phyloP scores from a whole-genome alignment of 2,797 vertebrate species.

The Megaceryle alcyon region DNA sequence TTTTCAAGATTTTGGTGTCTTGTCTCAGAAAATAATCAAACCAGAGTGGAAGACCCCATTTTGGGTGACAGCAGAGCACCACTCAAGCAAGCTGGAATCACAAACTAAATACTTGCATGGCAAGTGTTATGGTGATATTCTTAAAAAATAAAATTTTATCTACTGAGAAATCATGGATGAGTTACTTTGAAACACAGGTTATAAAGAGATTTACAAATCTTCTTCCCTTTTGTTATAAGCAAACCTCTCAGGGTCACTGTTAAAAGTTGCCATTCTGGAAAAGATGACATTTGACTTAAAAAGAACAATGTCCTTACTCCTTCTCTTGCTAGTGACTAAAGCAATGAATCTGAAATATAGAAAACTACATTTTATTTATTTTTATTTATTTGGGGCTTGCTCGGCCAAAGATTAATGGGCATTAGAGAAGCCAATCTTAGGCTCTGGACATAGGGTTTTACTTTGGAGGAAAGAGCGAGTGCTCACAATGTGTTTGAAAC shows the following conservation, averaged over 20 bases:
- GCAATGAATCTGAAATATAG: background rate
- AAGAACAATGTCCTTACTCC: background rate
- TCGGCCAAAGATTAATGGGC: background rate
- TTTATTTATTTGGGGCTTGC: background rate
- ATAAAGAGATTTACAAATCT: background rate
- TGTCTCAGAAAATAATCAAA: background rate
- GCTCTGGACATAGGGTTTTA: background rate
- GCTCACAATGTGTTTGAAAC: rapidly evolving
- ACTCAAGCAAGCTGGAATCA: background rate
- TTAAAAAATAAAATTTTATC: background rate
- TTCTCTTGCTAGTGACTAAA: background rate
- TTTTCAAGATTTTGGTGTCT: background rate
- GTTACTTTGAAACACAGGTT: background rate
- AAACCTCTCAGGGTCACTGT: background rate
- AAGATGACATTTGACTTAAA: background rate
- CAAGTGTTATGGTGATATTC: background rate
- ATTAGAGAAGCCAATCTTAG: background rate
- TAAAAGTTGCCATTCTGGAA: background rate
- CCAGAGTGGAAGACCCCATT: background rate
- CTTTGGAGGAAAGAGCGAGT: background rate
- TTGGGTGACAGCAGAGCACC: background rate
- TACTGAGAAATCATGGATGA: background rate
- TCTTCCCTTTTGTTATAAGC: background rate
- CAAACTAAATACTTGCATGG: background rate
- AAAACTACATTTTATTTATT: background rate